phyloP scores from a whole-genome alignment of 2,888 invertebrate species.

The Boloria selene region DNA sequence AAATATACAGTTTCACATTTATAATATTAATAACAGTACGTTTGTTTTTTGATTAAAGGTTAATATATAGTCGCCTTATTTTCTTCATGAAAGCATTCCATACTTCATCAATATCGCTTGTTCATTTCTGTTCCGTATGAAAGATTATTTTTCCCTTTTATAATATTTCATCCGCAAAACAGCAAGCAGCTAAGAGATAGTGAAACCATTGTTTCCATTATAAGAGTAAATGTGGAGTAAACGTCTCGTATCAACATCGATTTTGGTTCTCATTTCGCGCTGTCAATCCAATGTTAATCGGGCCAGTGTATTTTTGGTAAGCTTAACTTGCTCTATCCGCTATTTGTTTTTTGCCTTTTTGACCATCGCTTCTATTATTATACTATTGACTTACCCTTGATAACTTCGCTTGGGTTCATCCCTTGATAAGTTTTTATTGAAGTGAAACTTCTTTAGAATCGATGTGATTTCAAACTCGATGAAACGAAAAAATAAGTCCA shows the following conservation, averaged over 20 bases:
- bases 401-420: too few relatives aligned
- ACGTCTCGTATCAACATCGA: constrained; percentile 19
- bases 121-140: not conserved
- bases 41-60: too few relatives aligned
- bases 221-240: constrained; percentile 24
- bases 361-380: too few relatives aligned
- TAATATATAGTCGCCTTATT: too few relatives aligned
- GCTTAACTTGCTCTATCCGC: constrained; percentile 4
- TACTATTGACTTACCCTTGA: too few relatives aligned
- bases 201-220: constrained; percentile 27
- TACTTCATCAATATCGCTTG: too few relatives aligned
- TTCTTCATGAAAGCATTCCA: not conserved
- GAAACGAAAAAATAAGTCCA: too few relatives aligned
- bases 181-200: constrained; percentile 15
- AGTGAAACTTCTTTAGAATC: too few relatives aligned
- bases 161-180: constrained; percentile 16
- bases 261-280: constrained; percentile 19
- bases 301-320: constrained; percentile 12
- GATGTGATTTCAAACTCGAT: too few relatives aligned
- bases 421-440: too few relatives aligned
- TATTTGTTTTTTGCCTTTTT: not conserved
- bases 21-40: too few relatives aligned
- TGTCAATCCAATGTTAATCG: constrained; percentile 23
- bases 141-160: constrained; percentile 9
- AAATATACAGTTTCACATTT: too few relatives aligned